Evolutionary conservation across 1,140 invertebrate species (phyloP).

Genomic region (Artemia franciscana): DNA sequence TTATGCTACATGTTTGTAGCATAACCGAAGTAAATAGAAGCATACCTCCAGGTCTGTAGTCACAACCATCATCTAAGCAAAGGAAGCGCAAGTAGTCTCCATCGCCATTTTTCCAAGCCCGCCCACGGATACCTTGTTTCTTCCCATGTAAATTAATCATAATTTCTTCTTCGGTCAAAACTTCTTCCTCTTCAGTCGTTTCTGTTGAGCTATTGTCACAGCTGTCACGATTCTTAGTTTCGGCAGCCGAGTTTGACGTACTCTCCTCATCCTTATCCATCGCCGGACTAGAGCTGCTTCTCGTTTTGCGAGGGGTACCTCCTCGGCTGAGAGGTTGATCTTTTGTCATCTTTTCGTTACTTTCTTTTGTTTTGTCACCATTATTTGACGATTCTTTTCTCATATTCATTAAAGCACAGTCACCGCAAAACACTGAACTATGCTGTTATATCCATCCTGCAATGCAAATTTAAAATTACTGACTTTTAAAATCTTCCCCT

Average conservation of each 20-base stretch:
- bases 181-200: background rate
- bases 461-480: no score
- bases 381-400: background rate
- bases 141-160: conserved; percentile 18
- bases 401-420: no score
- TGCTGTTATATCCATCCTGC: no score
- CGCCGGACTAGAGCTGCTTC: background rate
- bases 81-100: conserved; percentile 18
- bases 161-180: conserved; percentile 13
- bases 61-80: conserved; percentile 16
- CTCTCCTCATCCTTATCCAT: background rate
- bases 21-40: background rate
- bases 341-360: no score
- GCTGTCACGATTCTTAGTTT: background rate
- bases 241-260: background rate
- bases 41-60: conserved; percentile 20
- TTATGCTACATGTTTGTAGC: no score
- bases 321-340: background rate
- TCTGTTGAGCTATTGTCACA: background rate
- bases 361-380: background rate
- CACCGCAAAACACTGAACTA: no score
- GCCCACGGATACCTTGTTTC: conserved; percentile 17
- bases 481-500: no score
- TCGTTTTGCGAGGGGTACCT: background rate
- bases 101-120: conserved; percentile 15